These are phyloP conservation scores for Ypsolopha sequella DNA, from an alignment of 2,888 invertebrate species.

Conservation along the genomic window DNA sequence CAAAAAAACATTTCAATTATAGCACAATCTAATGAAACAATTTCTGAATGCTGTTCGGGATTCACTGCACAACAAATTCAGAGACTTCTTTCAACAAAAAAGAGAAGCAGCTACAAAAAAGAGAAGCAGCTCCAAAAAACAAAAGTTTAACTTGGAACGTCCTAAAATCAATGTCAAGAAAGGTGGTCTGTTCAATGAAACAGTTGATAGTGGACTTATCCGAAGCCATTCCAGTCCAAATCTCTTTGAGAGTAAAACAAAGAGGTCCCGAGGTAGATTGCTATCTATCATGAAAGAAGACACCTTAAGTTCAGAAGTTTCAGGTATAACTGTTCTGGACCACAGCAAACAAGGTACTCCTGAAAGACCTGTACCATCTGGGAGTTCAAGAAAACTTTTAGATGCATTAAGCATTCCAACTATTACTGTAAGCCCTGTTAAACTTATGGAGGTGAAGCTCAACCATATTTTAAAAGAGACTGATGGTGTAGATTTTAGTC, in stretches of 20 bases:
- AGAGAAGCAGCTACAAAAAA: no score
- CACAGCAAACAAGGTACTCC: slow-evolving; percentile 31
- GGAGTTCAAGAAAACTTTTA: slow-evolving; percentile 18
- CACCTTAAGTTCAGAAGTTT: slow-evolving; percentile 35
- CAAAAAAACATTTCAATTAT: slow-evolving; percentile 36
- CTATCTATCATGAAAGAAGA: slow-evolving; percentile 50
- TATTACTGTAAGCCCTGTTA: slow-evolving; percentile 20
- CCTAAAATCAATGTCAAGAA: slow-evolving; percentile 33
- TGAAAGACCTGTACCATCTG: slow-evolving; percentile 15
- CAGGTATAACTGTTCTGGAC: slow-evolving; percentile 40
- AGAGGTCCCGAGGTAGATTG: slow-evolving; percentile 23
- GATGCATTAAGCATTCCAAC: slow-evolving; percentile 22
- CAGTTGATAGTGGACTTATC: slow-evolving; percentile 29
- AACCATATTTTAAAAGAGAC: slow-evolving; percentile 18
- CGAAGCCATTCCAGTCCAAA: slow-evolving; percentile 56
- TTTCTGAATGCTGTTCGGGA: slow-evolving; percentile 43
- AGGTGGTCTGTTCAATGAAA: slow-evolving; percentile 43
- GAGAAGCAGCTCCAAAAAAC: slow-evolving; percentile 50
- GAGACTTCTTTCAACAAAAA: slow-evolving; percentile 48
- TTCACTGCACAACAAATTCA: slow-evolving; percentile 51
- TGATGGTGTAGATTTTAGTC: slow-evolving; percentile 3
- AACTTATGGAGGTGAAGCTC: slow-evolving; percentile 15
- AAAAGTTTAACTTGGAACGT: slow-evolving; percentile 31
- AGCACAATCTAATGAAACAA: slow-evolving; percentile 43
- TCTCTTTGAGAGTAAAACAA: slow-evolving; percentile 41